A percentile compares a stretch with the other conserved stretches of the same genome.
Conservation (phyloP, 2,797 vertebrate species). For the Hyperoplus lanceolatus region DNA sequence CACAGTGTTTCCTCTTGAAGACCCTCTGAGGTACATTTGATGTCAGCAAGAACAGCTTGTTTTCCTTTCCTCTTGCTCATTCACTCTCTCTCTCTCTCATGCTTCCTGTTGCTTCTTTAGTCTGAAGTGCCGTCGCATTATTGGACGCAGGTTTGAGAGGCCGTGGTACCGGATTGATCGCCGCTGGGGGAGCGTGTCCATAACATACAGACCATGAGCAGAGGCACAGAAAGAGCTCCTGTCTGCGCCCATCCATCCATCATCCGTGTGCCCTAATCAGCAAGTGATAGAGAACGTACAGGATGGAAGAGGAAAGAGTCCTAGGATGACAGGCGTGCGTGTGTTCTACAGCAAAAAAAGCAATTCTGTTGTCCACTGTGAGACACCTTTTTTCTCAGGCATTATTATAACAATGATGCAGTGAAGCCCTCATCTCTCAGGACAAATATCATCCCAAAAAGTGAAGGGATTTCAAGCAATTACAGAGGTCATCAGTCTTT, state of each 20-base stretch:
- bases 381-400: conserved; percentile 34
- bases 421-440: conserved; percentile 21
- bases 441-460: conserved; percentile 21
- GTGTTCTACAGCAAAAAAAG: conserved; percentile 54
- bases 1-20: conserved; percentile 79
- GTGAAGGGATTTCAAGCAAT: conserved; percentile 11
- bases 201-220: conserved; percentile 67
- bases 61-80: conserved; percentile 69
- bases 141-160: conserved; percentile 72
- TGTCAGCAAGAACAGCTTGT: conserved; percentile 80
- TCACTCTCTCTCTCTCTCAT: conserved; percentile 47
- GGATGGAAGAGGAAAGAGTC: conserved; percentile 69
- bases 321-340: conserved; percentile 63
- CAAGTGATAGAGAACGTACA: conserved; percentile 76
- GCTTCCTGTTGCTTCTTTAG: conserved; percentile 63
- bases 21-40: conserved; percentile 83
- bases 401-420: conserved; percentile 24
- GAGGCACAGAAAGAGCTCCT: conserved; percentile 62
- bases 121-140: conserved; percentile 67
- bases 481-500: conserved; percentile 10
- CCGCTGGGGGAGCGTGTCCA: conserved; percentile 62
- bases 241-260: conserved; percentile 78
- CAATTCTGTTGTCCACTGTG: conserved; percentile 23
- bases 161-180: conserved; percentile 70
- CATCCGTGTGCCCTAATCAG: conserved; percentile 75